A percentile compares a stretch with the other conserved stretches of the same genome.
These are phyloP conservation scores for Chlamydotis undulata DNA, from an alignment of 2,113 vertebrate genomes.

Conservation along the genomic window DNA sequence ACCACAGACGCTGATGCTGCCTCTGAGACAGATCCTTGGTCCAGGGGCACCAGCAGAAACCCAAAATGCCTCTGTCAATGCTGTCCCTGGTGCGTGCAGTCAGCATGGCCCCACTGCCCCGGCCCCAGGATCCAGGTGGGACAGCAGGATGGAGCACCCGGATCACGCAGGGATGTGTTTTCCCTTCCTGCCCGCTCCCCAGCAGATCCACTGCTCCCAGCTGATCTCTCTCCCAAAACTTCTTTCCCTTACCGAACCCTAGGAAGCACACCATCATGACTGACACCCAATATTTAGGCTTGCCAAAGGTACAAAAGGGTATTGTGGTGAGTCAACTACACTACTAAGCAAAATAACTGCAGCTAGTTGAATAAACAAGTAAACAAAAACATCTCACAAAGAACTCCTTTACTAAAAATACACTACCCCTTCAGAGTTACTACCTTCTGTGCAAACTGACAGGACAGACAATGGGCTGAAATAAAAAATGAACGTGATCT, in stretches of 20 bases:
- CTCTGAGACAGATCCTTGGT: background rate
- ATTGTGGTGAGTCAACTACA: background rate
- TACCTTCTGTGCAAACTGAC: background rate
- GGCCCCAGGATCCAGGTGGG: background rate
- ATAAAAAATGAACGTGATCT: accelerated
- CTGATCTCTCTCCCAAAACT: background rate
- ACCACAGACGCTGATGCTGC: accelerated
- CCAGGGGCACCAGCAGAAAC: background rate
- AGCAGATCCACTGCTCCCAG: background rate
- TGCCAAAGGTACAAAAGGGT: background rate
- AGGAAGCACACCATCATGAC: background rate
- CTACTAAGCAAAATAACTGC: background rate
- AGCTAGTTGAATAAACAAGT: background rate
- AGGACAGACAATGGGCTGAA: background rate
- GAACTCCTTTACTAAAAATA: background rate
- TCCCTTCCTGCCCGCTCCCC: background rate
- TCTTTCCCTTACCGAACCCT: background rate
- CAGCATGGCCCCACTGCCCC: accelerated
- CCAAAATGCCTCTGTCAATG: accelerated
- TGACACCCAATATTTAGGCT: background rate
- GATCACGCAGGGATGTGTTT: background rate
- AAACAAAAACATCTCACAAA: background rate
- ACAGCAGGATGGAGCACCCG: background rate
- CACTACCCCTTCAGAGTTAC: background rate
- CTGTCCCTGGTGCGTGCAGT: accelerated